Evolutionary conservation across 1,140 invertebrate genomes (phyloP).

Genomic region (Hesperophylax magnus): DNA sequence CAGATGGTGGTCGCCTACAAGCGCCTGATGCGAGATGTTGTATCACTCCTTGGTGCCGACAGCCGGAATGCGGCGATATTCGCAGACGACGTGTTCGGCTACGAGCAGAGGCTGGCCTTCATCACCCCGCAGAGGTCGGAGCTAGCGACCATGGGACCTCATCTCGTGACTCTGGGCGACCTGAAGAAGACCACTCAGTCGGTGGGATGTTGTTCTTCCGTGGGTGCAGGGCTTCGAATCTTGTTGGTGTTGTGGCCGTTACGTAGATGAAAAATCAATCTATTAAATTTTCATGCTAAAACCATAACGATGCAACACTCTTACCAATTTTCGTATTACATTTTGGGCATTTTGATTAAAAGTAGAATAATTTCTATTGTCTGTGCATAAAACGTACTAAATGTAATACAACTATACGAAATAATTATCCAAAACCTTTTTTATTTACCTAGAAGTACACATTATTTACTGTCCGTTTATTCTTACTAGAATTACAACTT

Average conservation of each 20-base stretch:
- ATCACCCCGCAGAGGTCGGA: constrained; percentile 62
- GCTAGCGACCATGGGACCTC: constrained; percentile 61
- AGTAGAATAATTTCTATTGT: too few relatives aligned
- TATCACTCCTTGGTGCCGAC: constrained; percentile 69
- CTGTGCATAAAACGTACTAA: too few relatives aligned
- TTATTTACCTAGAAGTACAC: too few relatives aligned
- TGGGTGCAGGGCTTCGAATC: constrained; percentile 38
- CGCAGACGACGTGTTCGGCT: constrained; percentile 73
- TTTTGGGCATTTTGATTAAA: too few relatives aligned
- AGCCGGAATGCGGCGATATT: constrained; percentile 69
- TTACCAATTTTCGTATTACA: too few relatives aligned
- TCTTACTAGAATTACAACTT: too few relatives aligned
- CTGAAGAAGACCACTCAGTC: constrained; percentile 65
- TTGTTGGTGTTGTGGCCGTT: constrained; percentile 39
- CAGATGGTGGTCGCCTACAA: constrained; percentile 72
- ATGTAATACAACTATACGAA: too few relatives aligned
- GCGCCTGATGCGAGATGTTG: constrained; percentile 72
- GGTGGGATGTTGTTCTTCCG: constrained; percentile 61
- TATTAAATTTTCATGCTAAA: too few relatives aligned
- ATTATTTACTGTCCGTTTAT: too few relatives aligned
- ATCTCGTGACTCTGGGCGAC: constrained; percentile 64
- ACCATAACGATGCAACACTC: too few relatives aligned
- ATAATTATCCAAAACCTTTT: too few relatives aligned
- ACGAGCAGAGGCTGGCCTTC: constrained; percentile 75
- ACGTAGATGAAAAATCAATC: too few relatives aligned